Evolutionary conservation across 1,140 invertebrate genomes (phyloP).

Genomic region (Frieseomelitta varia): DNA sequence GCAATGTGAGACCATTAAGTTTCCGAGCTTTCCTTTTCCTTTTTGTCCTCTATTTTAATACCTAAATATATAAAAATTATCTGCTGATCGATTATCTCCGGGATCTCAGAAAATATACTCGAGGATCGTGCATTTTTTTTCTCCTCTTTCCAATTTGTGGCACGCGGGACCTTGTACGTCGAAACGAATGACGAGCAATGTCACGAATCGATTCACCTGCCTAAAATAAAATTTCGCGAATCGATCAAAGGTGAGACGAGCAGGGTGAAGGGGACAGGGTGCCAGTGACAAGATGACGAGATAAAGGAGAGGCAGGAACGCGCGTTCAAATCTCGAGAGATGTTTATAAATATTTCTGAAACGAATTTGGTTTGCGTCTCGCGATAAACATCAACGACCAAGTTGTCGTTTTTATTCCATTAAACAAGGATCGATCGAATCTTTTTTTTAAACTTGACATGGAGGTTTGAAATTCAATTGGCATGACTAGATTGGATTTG

Average conservation of each 20-base stretch:
- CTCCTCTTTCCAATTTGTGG: not conserved
- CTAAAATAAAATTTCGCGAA: not conserved
- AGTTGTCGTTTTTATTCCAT: not conserved
- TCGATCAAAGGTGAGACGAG: not conserved
- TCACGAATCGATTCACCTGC: constrained; percentile 2
- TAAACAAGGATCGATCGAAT: constrained; percentile 6
- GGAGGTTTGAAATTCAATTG: constrained; percentile 10
- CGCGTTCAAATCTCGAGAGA: not conserved
- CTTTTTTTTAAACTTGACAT: not conserved
- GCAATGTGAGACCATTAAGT: not conserved
- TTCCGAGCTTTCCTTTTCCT: not conserved
- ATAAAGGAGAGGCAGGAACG: not conserved
- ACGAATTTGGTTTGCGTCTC: not conserved
- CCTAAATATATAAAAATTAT: no score
- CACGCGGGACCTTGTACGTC: not conserved
- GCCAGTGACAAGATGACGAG: not conserved
- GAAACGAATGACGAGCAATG: not conserved
- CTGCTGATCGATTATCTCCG: no score
- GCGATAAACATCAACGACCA: not conserved
- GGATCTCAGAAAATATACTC: not conserved
- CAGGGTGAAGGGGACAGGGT: no score
- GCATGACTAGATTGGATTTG: not conserved
- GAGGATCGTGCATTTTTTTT: not conserved
- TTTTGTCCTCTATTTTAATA: not conserved
- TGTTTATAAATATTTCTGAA: not conserved